These are phyloP conservation scores for Salticus scenicus DNA, from an alignment of 2,888 invertebrate genomes.

Conservation along the genomic window DNA sequence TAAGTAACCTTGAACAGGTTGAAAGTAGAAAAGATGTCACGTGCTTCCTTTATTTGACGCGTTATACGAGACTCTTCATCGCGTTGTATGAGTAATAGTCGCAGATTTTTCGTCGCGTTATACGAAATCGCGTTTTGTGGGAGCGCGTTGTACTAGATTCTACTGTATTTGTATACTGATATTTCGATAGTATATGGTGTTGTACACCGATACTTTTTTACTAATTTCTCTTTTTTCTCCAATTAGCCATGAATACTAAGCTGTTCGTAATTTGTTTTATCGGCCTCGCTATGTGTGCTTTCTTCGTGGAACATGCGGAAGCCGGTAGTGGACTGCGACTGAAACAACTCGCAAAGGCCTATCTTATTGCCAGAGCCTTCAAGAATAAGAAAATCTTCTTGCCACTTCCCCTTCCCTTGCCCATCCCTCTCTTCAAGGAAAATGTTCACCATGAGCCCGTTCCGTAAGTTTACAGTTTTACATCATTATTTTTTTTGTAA, in stretches of 20 bases:
- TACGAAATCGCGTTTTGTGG: too few species aligned
- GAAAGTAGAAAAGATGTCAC: too few species aligned
- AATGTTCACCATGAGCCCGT: conserved; percentile 61
- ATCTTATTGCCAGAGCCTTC: conserved; percentile 46
- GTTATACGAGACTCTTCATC: too few species aligned
- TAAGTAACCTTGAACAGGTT: too few species aligned
- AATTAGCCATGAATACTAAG: conserved; percentile 43
- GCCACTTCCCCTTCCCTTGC: conserved; percentile 59
- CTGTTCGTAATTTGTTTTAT: conserved; percentile 38
- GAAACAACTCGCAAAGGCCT: conserved; percentile 34
- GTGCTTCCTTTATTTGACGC: too few species aligned
- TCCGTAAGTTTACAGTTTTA: conserved; percentile 62
- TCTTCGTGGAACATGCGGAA: conserved; percentile 46
- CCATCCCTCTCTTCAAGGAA: conserved; percentile 68
- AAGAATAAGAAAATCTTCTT: conserved; percentile 62
- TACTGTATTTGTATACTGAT: too few species aligned
- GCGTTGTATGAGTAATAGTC: too few species aligned
- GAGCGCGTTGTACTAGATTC: too few species aligned
- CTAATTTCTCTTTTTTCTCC: background rate
- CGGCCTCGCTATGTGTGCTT: conserved; percentile 35
- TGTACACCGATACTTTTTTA: too few species aligned
- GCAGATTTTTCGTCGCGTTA: too few species aligned
- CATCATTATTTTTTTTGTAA: too few species aligned
- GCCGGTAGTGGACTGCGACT: conserved; percentile 40
- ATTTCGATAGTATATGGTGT: too few species aligned